Evolutionary conservation across 2,113 vertebrate species (phyloP).

Genomic region (Heterocephalus glaber): DNA sequence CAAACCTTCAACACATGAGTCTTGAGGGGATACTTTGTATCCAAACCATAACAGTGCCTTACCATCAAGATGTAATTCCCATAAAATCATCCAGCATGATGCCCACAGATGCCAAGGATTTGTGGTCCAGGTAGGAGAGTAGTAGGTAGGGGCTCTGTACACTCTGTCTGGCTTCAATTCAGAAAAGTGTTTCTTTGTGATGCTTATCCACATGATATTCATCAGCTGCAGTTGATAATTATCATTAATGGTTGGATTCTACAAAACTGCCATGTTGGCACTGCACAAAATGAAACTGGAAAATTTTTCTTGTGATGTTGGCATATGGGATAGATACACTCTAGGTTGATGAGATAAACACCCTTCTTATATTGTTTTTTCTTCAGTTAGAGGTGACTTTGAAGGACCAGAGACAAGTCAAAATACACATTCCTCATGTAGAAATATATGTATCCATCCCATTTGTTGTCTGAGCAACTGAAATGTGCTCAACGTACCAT

Average conservation of each 20-base stretch:
- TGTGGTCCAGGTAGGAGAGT: conserved; percentile 85
- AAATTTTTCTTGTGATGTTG: conserved; percentile 88
- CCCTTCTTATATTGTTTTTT: conserved; percentile 88
- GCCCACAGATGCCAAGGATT: conserved; percentile 85
- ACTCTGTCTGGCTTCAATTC: conserved; percentile 87
- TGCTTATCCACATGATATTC: conserved; percentile 86
- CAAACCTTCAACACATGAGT: neutral
- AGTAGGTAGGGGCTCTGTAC: conserved; percentile 83
- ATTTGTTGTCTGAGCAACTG: conserved; percentile 90
- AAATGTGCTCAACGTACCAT: conserved; percentile 90
- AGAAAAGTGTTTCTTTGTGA: conserved; percentile 85
- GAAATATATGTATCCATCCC: conserved; percentile 84
- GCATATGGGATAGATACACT: conserved; percentile 87
- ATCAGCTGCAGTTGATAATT: conserved; percentile 87
- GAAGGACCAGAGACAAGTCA: conserved; percentile 90
- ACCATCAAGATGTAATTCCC: neutral
- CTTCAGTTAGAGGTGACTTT: conserved; percentile 89
- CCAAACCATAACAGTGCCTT: neutral
- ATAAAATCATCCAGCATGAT: conserved; percentile 78
- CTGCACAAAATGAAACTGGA: conserved; percentile 87
- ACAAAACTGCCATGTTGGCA: conserved; percentile 87
- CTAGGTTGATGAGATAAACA: conserved; percentile 87
- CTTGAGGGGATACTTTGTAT: neutral
- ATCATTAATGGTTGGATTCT: conserved; percentile 89
- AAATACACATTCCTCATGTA: conserved; percentile 84